These are phyloP conservation scores for Spodoptera frugiperda DNA, from an alignment of 1,140 invertebrate species.

Conservation along the genomic window DNA sequence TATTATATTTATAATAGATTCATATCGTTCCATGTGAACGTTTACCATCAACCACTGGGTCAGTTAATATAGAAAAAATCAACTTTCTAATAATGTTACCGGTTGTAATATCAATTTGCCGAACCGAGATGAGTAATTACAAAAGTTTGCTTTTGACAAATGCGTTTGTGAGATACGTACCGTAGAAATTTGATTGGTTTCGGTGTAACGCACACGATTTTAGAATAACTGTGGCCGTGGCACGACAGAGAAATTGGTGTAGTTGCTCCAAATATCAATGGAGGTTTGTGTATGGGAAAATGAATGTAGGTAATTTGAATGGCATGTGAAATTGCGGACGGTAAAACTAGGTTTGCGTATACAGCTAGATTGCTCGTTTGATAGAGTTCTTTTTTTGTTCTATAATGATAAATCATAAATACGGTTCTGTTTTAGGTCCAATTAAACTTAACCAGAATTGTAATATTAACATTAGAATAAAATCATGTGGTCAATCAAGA, in stretches of 20 bases:
- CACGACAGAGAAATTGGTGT: background rate
- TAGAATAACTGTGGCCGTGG: background rate
- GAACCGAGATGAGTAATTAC: slow-evolving; percentile 76
- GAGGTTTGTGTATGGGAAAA: background rate
- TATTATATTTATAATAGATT: slow-evolving; percentile 76
- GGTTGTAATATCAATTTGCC: slow-evolving; percentile 77
- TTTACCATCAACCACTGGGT: slow-evolving; percentile 63
- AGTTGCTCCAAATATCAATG: background rate
- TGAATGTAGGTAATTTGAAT: slow-evolving; percentile 2
- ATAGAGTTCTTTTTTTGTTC: too few species aligned
- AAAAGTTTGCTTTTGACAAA: slow-evolving; percentile 76
- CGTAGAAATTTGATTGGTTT: slow-evolving; percentile 75
- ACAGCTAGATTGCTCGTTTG: too few species aligned
- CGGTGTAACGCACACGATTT: slow-evolving; percentile 52
- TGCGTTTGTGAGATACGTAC: slow-evolving; percentile 75
- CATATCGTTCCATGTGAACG: slow-evolving; percentile 62
- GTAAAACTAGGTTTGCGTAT: too few species aligned
- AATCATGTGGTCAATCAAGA: too few species aligned
- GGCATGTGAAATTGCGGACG: background rate
- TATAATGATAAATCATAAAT: too few species aligned
- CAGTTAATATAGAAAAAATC: slow-evolving; percentile 58
- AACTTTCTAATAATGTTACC: slow-evolving; percentile 75
- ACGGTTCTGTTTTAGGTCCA: too few species aligned
- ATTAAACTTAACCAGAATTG: too few species aligned
- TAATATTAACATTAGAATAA: too few species aligned